Base-by-base conservation (phyloP, 2,797 vertebrate genomes). In the Brachymystax lenok region DNA sequence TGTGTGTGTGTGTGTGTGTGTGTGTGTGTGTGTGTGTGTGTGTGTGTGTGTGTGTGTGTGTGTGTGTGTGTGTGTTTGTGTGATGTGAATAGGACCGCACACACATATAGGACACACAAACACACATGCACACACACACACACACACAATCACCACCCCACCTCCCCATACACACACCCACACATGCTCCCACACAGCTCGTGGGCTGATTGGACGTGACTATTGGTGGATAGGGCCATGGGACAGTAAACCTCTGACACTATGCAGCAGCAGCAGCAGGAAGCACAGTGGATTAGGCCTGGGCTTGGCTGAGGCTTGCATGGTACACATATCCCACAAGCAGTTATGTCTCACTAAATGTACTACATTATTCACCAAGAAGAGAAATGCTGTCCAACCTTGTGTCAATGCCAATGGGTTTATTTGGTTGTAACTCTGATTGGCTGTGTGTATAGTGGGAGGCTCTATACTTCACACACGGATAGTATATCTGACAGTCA, bases 31-130 rank as follows among this genome's bases (percentile, higher is more conserved):
- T 30, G 30, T 30, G 30, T 30, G 30, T 30, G 30, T 30, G 28
- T 30, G 28, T 30, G 28, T 33, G 33, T 33, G 33, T 33, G 33
- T n/a, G n/a, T n/a, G n/a, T n/a, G 27, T 27, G 27, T 27, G 27
- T 27, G 27, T 27, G 27, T 27, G 27, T 27, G 28, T 3, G 28
- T 30, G 28, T 3, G 28, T 28, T 2, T 85, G 87, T 91, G 88
- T 88, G 88, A 89, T 89, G 86, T 89, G 89, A 90, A 90, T 85
- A 86, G 86, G 90, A 90, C 91, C 91, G 89, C 91, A 93, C 66
- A 69, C 66, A 74, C 30, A 30, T 30, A 30, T 30, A 30, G 3
- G 30, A 52, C 67, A 82, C 77, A 82, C 74, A 79, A 4, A 52
- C 67, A 82, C 77, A 82, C 74, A 79, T 66, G 67, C 33, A 63